Conservation (phyloP, 2,888 invertebrate species). For the Hyposoter didymator region DNA sequence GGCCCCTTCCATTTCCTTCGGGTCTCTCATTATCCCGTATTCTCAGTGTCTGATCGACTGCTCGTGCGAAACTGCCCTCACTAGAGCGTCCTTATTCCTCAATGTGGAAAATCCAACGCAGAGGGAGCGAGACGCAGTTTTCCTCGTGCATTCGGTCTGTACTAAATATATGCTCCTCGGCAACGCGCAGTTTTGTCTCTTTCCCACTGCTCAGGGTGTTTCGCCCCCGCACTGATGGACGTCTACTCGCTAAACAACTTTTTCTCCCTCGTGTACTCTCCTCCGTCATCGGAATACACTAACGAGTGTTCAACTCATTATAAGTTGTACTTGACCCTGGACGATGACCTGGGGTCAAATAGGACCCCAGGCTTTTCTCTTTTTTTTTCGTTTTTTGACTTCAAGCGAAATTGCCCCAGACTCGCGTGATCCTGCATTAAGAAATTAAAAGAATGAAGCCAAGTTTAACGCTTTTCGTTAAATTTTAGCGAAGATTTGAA, state of each 20-base stretch:
- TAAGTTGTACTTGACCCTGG: constrained; percentile 72
- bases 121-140: neutral
- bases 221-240: constrained; percentile 8
- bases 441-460: too few relatives aligned
- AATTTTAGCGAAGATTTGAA: too few relatives aligned
- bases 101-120: constrained; percentile 50
- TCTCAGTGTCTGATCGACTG: constrained; percentile 61
- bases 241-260: neutral
- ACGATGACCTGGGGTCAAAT: constrained; percentile 3
- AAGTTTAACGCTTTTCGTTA: too few relatives aligned
- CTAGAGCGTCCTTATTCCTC: constrained; percentile 59
- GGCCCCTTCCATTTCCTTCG: constrained; percentile 14
- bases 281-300: constrained; percentile 68
- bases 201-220: constrained; percentile 52
- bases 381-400: too few relatives aligned
- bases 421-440: too few relatives aligned
- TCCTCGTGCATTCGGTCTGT: neutral
- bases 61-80: constrained; percentile 37
- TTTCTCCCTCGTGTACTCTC: constrained; percentile 30
- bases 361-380: too few relatives aligned
- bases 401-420: too few relatives aligned
- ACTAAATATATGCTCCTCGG: constrained; percentile 28
- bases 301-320: constrained; percentile 75
- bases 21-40: constrained; percentile 70
- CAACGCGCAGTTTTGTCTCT: constrained; percentile 31